Evolutionary conservation across 2,888 invertebrate genomes (phyloP).

Genomic region (Antitype chi): DNA sequence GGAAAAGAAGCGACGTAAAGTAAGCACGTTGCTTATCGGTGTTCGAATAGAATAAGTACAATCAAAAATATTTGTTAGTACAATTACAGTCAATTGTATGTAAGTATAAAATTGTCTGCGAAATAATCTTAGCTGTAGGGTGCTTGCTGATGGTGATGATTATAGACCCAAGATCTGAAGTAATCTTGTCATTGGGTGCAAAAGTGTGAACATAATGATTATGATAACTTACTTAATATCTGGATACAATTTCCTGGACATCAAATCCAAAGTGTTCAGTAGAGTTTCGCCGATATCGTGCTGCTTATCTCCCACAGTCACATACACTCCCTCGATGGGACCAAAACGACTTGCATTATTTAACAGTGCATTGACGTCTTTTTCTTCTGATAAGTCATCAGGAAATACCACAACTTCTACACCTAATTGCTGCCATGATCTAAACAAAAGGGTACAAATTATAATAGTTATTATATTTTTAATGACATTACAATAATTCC

Average conservation of each 20-base stretch:
- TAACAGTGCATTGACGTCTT: conserved; percentile 25
- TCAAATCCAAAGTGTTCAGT: conserved; percentile 31
- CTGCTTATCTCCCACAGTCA: conserved; percentile 33
- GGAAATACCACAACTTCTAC: conserved; percentile 34
- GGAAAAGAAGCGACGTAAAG: neutral
- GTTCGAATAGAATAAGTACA: neutral
- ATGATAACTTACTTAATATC: conserved; percentile 43
- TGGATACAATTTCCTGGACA: conserved; percentile 41
- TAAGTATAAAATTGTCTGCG: too few species aligned
- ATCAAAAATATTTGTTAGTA: too few species aligned
- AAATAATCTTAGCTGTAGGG: too few species aligned
- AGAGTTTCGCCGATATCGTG: conserved; percentile 16
- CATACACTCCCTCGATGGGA: conserved; percentile 45
- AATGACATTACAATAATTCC: neutral
- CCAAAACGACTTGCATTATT: conserved; percentile 24
- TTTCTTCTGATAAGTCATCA: conserved; percentile 25
- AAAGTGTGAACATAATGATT: neutral
- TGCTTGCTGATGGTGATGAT: too few species aligned
- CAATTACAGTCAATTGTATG: too few species aligned
- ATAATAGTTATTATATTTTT: neutral
- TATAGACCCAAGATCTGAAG: too few species aligned
- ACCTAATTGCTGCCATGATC: conserved; percentile 50
- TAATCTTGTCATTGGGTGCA: too few species aligned
- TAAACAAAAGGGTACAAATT: neutral
- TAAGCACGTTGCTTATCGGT: neutral